phyloP scores from a whole-genome alignment of 2,113 vertebrate genomes.

The Centropus unirufus region DNA sequence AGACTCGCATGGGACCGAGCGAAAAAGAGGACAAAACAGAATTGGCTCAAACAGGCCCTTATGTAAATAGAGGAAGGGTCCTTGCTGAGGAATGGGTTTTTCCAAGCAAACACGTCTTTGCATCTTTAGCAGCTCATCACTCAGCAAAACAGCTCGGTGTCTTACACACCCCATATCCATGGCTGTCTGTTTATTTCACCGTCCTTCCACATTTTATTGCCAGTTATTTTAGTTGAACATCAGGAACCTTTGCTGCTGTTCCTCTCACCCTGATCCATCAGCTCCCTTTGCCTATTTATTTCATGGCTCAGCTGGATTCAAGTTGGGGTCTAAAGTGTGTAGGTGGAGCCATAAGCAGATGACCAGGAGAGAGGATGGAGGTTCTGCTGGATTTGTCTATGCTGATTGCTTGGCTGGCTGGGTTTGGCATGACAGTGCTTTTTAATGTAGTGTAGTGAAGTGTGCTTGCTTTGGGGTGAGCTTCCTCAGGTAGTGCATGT shows the following conservation, averaged over 20 bases:
- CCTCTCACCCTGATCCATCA: background rate
- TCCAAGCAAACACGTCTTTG: background rate
- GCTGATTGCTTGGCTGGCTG: background rate
- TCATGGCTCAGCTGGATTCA: background rate
- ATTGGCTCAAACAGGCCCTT: background rate
- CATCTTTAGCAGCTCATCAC: background rate
- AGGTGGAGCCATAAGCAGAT: background rate
- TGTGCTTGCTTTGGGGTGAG: background rate
- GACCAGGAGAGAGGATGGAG: background rate
- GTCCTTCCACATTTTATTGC: background rate
- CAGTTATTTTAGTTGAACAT: background rate
- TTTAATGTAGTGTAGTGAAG: background rate
- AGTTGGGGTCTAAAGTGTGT: background rate
- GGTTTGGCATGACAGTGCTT: background rate
- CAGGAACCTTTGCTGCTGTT: background rate
- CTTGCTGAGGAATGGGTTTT: background rate
- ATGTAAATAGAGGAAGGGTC: background rate
- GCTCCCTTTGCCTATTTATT: background rate
- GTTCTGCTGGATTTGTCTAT: background rate
- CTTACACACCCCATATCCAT: background rate
- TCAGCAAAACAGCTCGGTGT: background rate
- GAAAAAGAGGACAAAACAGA: background rate
- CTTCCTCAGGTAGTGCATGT: background rate
- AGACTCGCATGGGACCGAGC: background rate
- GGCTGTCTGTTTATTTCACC: background rate